These are phyloP conservation scores for Edolisoma coerulescens DNA, from an alignment of 2,113 vertebrate genomes.

Conservation along the genomic window DNA sequence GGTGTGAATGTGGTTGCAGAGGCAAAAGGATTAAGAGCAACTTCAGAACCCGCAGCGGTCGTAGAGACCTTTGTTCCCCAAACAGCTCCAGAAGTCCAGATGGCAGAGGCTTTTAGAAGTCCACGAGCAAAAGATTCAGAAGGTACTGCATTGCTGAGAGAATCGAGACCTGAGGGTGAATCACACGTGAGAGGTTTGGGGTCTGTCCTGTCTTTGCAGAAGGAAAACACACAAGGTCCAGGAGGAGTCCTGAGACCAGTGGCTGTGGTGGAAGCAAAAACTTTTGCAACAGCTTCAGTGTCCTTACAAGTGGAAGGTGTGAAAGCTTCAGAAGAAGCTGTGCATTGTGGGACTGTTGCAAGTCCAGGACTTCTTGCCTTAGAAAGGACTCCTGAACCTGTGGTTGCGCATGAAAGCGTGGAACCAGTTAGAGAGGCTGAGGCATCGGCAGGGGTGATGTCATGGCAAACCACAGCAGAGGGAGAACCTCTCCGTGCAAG, in stretches of 20 bases:
- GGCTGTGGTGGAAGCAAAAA: background rate
- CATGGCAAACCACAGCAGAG: background rate
- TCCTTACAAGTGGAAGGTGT: background rate
- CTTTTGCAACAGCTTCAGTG: background rate
- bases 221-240: background rate
- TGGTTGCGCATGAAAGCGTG: background rate
- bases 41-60: accelerated
- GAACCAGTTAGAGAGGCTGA: background rate
- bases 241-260: background rate
- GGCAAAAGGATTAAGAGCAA: background rate
- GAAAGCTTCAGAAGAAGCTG: background rate
- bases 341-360: background rate
- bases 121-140: background rate
- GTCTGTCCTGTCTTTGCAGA: background rate
- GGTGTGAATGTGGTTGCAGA: background rate
- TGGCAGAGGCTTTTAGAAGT: background rate
- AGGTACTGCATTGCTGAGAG: background rate
- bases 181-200: background rate
- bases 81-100: background rate
- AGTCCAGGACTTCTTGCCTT: background rate
- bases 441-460: background rate
- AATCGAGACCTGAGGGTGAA: background rate
- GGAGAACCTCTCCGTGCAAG: background rate
- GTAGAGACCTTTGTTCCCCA: accelerated
- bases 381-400: background rate